Evolutionary conservation across 2,888 invertebrate genomes (phyloP).

Genomic region (Dryocosmus kuriphilus): DNA sequence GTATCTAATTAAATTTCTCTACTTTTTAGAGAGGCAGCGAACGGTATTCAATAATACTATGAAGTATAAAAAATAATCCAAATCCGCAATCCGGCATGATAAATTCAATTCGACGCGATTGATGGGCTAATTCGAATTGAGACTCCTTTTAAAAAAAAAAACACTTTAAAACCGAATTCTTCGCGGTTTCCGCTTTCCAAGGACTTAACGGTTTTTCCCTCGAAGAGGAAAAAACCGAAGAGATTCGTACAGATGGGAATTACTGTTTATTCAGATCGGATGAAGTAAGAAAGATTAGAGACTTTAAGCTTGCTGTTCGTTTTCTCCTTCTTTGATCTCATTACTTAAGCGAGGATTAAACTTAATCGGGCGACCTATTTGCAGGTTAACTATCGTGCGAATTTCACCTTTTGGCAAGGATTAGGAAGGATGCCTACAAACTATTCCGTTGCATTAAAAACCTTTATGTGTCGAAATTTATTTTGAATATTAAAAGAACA

Average conservation of each 20-base stretch:
- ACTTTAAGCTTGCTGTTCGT: conserved; percentile 24
- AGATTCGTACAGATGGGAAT: not conserved
- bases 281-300: conserved; percentile 30
- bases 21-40: not conserved
- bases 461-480: not conserved
- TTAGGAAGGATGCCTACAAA: not conserved
- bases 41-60: not conserved
- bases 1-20: not conserved
- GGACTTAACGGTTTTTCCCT: not conserved
- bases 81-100: not conserved
- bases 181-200: not conserved
- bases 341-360: conserved; percentile 37
- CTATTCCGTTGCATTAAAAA: conserved; percentile 4
- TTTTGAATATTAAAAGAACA: not conserved
- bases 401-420: conserved; percentile 26
- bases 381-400: conserved; percentile 37
- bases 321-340: conserved; percentile 35
- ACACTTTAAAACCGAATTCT: not conserved
- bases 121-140: not conserved
- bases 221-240: not conserved
- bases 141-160: not conserved
- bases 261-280: conserved; percentile 29
- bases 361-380: conserved; percentile 34
- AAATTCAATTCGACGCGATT: not conserved
- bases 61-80: not conserved